phyloP scores from a whole-genome alignment of 2,797 vertebrate species.

The Pantherophis vulpinus region DNA sequence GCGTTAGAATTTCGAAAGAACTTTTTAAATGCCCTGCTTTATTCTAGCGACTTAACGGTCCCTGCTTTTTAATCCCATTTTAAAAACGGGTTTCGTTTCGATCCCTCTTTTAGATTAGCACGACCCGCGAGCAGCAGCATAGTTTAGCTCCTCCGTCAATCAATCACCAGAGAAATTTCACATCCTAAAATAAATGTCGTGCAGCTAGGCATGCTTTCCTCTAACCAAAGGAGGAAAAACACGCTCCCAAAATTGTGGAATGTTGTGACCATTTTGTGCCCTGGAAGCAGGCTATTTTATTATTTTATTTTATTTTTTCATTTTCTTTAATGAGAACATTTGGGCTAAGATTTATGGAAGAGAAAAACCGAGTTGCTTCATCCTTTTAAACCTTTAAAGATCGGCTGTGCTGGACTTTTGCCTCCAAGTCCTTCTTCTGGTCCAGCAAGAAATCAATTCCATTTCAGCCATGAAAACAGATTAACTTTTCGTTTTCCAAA shows the following conservation, averaged over 20 bases:
- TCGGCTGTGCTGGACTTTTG: constrained; percentile 11
- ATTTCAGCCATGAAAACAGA: constrained; percentile 50
- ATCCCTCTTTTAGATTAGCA: background rate
- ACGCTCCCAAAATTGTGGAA: background rate
- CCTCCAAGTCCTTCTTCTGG: background rate
- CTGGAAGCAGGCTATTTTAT: background rate
- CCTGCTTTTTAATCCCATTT: background rate
- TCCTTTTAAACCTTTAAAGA: background rate
- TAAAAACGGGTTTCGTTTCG: background rate
- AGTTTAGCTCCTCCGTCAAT: background rate
- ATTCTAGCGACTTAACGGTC: background rate
- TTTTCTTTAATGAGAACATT: background rate
- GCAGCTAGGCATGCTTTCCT: background rate
- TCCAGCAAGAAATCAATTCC: background rate
- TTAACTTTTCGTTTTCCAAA: background rate
- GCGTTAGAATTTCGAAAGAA: background rate
- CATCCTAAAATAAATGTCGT: background rate
- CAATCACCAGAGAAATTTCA: background rate
- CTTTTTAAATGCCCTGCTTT: background rate
- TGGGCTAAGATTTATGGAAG: background rate
- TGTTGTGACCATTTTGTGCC: background rate
- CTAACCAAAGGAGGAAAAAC: background rate
- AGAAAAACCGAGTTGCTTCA: background rate
- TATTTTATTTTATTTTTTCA: background rate
- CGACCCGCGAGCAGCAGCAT: background rate